Base-by-base conservation (phyloP, 2,113 vertebrate genomes). In the Oxygymnocypris stewartii region DNA sequence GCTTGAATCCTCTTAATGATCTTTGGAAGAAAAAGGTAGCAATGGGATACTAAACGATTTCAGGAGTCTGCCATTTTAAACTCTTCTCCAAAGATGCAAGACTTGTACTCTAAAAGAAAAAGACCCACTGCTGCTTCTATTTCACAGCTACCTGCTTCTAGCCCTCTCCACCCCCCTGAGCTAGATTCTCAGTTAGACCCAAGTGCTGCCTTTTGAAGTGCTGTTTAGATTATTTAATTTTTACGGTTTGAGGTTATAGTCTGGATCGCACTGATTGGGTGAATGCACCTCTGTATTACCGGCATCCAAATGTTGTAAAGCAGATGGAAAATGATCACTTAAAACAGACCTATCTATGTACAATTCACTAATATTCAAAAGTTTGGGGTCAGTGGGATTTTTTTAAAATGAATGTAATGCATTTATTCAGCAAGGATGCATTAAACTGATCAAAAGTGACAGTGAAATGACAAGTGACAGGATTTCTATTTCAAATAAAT, bases 191-290 rank as follows among this genome's bases (percentile, higher is more conserved):
- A 85, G 61, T 87, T 87, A 85, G 87, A 88, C 77, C 86, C 85
- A 79, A 87, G 83, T 81, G 88, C 86, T 90, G 87, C 89, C 87
- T 87, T 86, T 78, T 37, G 28, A 88, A 84, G 73, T 85, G 82
- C 77, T 86, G 71, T 86, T 86, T 77, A 85, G 81, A 81, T 86
- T n/a, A 35, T 4, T 79, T 63, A 42, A 6, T 10, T 61, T 83
- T 54, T 37, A 20, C 13, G 65, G 25, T 67, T 71, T 51, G 63
- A 44, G 57, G 79, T 47, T 31, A 57, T 13, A 25, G n/a, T 54
- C 28, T 83, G 81, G 86, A 81, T 81, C 76, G 73, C 82, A 59
- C 65, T 25, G 35, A 71, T 83, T 82, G 79, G 82, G 86, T 86
- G 67, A 83, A 75, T 11, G 37, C 73, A 67, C 67, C n/a, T 49